phyloP scores from a whole-genome alignment of 2,113 vertebrate species.

The Speoplatyrhinus poulsoni region DNA sequence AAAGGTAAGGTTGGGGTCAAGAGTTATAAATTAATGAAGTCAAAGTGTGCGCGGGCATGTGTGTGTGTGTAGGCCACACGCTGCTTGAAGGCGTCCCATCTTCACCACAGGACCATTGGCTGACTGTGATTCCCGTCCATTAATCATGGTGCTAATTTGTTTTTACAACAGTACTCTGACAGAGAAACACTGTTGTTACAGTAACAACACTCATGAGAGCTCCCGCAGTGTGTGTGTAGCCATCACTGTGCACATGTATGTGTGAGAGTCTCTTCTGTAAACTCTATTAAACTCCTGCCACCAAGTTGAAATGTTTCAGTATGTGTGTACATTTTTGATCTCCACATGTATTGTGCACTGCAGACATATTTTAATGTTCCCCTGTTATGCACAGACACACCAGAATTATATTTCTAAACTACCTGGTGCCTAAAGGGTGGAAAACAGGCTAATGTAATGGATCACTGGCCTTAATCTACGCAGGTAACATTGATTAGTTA shows the following conservation, averaged over 20 bases:
- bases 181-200: constrained; percentile 68
- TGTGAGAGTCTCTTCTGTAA: not conserved
- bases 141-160: constrained; percentile 87
- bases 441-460: too few relatives aligned
- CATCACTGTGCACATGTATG: constrained; percentile 30
- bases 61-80: constrained; percentile 31
- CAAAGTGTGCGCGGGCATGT: not conserved
- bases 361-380: not conserved
- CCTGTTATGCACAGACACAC: not conserved
- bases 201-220: constrained; percentile 36
- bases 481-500: too few relatives aligned
- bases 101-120: constrained; percentile 78
- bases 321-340: not conserved
- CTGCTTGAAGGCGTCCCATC: constrained; percentile 74
- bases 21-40: too few relatives aligned
- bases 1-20: too few relatives aligned
- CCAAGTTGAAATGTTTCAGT: not conserved
- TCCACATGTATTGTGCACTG: not conserved
- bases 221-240: constrained; percentile 3
- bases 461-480: too few relatives aligned
- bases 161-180: constrained; percentile 73
- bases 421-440: too few relatives aligned
- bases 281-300: too few relatives aligned
- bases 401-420: too few relatives aligned
- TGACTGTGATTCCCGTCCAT: constrained; percentile 85